A percentile compares a stretch with the other conserved stretches of the same genome.
Evolutionary conservation across 1,140 invertebrate genomes (phyloP).

Genomic region (Solenopsis invicta): DNA sequence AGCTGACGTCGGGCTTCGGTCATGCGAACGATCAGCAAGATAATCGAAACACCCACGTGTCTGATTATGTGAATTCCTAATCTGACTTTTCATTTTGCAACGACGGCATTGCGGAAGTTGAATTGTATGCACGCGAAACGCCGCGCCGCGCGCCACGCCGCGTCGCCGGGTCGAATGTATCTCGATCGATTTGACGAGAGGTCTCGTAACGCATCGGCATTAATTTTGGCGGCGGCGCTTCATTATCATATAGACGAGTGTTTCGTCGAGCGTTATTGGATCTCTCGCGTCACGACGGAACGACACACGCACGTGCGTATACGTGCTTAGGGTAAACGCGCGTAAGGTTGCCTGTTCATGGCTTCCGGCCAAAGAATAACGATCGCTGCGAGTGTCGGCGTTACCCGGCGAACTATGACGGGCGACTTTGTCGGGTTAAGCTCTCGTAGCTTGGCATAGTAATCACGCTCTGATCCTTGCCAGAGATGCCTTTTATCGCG

Average conservation of each 20-base stretch:
- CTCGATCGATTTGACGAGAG: conserved; percentile 76
- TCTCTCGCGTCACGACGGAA: conserved; percentile 72
- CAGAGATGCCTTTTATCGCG: conserved; percentile 50
- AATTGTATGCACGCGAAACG: conserved; percentile 59
- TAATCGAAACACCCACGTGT: conserved; percentile 29
- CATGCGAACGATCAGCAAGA: conserved; percentile 6
- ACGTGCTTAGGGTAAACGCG: conserved; percentile 78
- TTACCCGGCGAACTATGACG: conserved; percentile 49
- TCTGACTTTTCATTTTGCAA: conserved; percentile 64
- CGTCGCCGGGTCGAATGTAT: conserved; percentile 71
- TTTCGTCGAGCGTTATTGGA: conserved; percentile 82
- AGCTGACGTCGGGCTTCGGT: not conserved
- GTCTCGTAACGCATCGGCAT: conserved; percentile 74
- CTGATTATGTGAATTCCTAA: conserved; percentile 28
- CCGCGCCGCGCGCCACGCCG: not conserved
- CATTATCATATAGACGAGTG: conserved; percentile 84
- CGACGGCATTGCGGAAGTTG: conserved; percentile 59
- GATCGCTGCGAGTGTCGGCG: conserved; percentile 47
- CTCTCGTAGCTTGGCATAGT: conserved; percentile 52
- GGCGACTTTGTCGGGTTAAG: conserved; percentile 59
- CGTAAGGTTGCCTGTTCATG: conserved; percentile 72
- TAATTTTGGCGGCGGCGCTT: conserved; percentile 80
- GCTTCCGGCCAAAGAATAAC: conserved; percentile 76
- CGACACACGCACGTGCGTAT: conserved; percentile 79
- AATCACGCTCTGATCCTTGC: conserved; percentile 40